These are phyloP conservation scores for Lordiphosa mommai DNA, from an alignment of 1,140 invertebrate genomes.

Conservation along the genomic window DNA sequence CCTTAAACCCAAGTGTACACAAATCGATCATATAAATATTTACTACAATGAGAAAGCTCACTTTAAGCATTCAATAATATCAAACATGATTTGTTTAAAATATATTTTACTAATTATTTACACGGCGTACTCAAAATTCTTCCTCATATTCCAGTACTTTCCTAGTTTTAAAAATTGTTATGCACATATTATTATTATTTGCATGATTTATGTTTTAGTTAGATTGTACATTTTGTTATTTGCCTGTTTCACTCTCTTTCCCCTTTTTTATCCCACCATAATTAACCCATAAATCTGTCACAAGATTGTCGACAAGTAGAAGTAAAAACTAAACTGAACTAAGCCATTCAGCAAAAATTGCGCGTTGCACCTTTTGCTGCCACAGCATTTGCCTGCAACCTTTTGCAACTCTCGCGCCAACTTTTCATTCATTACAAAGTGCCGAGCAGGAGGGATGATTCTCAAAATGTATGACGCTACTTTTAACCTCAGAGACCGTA, in stretches of 20 bases:
- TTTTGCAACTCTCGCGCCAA: constrained; percentile 28
- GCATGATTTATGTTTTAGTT: not conserved
- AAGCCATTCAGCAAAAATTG: constrained; percentile 56
- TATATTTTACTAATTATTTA: too few species aligned
- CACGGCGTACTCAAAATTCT: too few species aligned
- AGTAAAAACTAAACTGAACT: constrained; percentile 33
- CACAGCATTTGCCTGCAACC: constrained; percentile 10
- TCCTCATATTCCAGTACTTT: too few species aligned
- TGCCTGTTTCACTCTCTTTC: not conserved
- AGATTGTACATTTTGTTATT: too few species aligned
- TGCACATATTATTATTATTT: not conserved
- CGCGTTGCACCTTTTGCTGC: constrained; percentile 28
- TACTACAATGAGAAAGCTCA: too few species aligned
- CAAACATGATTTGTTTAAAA: too few species aligned
- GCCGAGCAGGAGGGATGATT: not conserved
- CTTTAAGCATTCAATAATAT: too few species aligned
- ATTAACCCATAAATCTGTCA: constrained; percentile 72
- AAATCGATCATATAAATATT: too few species aligned
- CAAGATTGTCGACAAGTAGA: constrained; percentile 59
- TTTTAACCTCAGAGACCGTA: constrained; percentile 67
- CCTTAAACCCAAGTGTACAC: too few species aligned
- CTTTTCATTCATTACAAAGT: constrained; percentile 49
- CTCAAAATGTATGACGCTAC: constrained; percentile 58
- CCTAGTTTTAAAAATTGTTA: too few species aligned
- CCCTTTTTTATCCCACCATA: constrained; percentile 20